These are phyloP conservation scores for Naso thynnoides DNA, from an alignment of 2,797 vertebrate genomes.

Conservation along the genomic window DNA sequence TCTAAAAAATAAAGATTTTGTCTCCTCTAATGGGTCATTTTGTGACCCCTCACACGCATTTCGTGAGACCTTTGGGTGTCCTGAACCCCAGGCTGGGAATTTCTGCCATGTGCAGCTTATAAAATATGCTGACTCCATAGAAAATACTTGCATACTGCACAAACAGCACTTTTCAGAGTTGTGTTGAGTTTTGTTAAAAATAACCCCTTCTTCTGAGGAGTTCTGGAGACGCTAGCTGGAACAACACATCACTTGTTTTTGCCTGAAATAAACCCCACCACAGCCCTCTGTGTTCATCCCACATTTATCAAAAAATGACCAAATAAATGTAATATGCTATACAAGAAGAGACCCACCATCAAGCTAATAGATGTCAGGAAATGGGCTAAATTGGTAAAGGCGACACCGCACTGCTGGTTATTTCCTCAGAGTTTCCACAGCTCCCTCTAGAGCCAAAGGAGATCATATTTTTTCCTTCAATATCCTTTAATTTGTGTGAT, in stretches of 20 bases:
- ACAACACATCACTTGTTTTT: neutral
- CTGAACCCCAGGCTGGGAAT: neutral
- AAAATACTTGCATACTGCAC: constrained; percentile 5
- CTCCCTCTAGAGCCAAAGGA: neutral
- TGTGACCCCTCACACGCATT: constrained; percentile 3
- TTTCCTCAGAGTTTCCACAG: neutral
- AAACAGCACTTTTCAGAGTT: constrained; percentile 29
- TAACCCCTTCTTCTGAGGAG: neutral
- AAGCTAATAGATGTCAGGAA: neutral
- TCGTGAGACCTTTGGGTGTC: constrained; percentile 2
- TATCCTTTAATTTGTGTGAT: constrained; percentile 3
- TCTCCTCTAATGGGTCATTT: neutral
- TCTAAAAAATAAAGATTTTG: neutral
- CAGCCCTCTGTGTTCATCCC: too few relatives aligned
- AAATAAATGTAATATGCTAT: neutral
- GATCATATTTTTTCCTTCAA: neutral
- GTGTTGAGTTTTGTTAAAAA: constrained; percentile 21
- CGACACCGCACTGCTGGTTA: neutral
- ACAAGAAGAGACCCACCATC: fast-evolving
- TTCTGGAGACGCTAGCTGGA: neutral
- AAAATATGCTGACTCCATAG: constrained; percentile 40
- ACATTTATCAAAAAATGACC: neutral
- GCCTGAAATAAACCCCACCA: neutral
- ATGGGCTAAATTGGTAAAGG: neutral
- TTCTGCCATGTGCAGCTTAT: constrained; percentile 3